Conservation (phyloP, 1,140 invertebrate species). For the Dendroctonus ponderosae region DNA sequence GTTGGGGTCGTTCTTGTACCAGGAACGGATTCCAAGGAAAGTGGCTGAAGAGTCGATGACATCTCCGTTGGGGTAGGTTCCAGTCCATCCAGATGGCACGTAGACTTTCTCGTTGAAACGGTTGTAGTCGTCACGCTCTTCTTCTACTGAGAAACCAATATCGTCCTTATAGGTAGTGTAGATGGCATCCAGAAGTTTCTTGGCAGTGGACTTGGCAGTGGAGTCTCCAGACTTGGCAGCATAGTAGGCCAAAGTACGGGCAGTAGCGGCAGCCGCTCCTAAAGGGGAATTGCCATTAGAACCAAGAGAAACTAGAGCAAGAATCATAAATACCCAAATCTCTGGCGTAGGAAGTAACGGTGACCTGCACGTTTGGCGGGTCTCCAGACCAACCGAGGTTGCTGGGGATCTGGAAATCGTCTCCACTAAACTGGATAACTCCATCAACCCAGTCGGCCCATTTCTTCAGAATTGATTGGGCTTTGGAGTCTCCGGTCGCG, state of each 20-base stretch:
- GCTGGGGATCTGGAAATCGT: constrained; percentile 22
- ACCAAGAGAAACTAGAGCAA: background rate
- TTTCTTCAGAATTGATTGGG: constrained; percentile 25
- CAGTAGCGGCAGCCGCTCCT: constrained; percentile 29
- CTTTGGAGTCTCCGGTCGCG: constrained; percentile 32
- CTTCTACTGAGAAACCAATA: constrained; percentile 20
- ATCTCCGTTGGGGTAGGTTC: constrained; percentile 36
- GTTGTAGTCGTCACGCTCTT: constrained; percentile 21
- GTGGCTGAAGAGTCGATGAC: constrained; percentile 34
- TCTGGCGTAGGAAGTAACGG: constrained; percentile 8
- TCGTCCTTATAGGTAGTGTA: constrained; percentile 22
- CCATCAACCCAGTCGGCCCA: constrained; percentile 28
- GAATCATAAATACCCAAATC: constrained; percentile 20
- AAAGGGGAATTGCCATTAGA: background rate
- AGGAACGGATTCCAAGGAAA: constrained; percentile 33
- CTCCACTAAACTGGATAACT: constrained; percentile 17
- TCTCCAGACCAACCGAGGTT: constrained; percentile 28
- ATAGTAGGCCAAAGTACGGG: constrained; percentile 33
- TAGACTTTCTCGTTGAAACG: constrained; percentile 29
- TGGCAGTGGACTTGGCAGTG: constrained; percentile 27
- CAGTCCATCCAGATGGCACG: constrained; percentile 33
- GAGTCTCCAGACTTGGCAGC: constrained; percentile 32
- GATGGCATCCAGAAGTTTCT: constrained; percentile 33
- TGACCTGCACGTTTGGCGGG: constrained; percentile 31
- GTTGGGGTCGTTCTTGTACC: constrained; percentile 31